phyloP scores from a whole-genome alignment of 2,113 vertebrate genomes.

The Vidua macroura region DNA sequence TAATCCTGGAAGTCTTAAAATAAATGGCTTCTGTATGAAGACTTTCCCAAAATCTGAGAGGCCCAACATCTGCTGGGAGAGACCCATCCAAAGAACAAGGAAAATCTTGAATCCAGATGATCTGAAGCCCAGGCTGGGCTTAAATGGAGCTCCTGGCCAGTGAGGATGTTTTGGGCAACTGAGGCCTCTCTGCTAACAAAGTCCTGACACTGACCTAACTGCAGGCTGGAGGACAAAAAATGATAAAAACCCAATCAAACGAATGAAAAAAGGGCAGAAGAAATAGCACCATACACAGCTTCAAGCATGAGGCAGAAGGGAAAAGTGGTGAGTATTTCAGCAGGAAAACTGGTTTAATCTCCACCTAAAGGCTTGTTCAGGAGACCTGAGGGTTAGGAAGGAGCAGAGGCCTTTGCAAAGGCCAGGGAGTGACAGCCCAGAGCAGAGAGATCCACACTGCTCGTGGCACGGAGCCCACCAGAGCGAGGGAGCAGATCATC shows the following conservation, averaged over 20 bases:
- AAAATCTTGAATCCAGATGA: neutral
- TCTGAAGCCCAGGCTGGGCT: neutral
- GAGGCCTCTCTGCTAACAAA: neutral
- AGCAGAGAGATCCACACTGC: neutral
- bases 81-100: neutral
- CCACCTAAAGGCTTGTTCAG: neutral
- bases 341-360: neutral
- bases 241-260: neutral
- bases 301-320: neutral
- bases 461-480: neutral
- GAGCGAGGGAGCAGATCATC: neutral
- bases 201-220: neutral
- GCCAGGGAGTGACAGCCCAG: neutral
- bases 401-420: neutral
- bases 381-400: neutral
- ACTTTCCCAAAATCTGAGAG: neutral
- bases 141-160: neutral
- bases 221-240: neutral
- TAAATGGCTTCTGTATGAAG: neutral
- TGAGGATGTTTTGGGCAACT: neutral
- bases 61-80: neutral
- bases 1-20: neutral
- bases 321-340: neutral
- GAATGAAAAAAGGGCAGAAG: neutral
- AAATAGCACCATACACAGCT: neutral